Conservation (phyloP, 1,140 invertebrate genomes). For the Cotesia typhae region DNA sequence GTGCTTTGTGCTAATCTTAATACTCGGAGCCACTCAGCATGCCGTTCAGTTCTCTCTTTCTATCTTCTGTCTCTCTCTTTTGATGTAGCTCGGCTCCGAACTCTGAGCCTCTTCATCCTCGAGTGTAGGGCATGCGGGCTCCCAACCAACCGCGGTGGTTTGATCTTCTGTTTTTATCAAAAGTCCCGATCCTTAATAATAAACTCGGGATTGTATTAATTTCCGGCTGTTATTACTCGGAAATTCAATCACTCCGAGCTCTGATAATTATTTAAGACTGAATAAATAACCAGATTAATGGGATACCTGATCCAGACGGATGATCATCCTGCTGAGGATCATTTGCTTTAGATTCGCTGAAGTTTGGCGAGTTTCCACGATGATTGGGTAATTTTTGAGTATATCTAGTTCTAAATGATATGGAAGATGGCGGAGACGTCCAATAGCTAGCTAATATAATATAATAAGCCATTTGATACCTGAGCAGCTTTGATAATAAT, state of each 20-base stretch:
- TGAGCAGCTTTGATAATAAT: not conserved
- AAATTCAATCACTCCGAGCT: no score
- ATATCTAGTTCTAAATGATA: no score
- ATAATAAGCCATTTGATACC: not conserved
- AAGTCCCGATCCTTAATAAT: no score
- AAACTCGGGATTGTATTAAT: no score
- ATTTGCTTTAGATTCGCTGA: no score
- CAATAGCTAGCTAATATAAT: no score
- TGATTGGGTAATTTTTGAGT: not conserved
- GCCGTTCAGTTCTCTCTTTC: slow-evolving; percentile 35
- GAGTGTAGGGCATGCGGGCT: slow-evolving; percentile 37
- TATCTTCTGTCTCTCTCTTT: slow-evolving; percentile 9
- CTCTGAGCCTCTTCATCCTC: slow-evolving; percentile 23
- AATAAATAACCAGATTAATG: no score
- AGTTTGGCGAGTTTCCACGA: no score
- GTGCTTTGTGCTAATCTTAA: slow-evolving; percentile 52
- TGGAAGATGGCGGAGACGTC: not conserved
- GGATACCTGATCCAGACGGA: no score
- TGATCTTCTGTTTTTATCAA: slow-evolving; percentile 43
- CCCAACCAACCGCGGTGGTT: slow-evolving; percentile 42
- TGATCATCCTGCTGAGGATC: no score
- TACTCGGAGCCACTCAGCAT: slow-evolving; percentile 45
- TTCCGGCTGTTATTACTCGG: not conserved
- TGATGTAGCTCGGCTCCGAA: slow-evolving; percentile 42
- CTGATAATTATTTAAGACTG: no score